Base-by-base conservation (phyloP, 2,113 vertebrate species). In the Coptodon bakossiorum region DNA sequence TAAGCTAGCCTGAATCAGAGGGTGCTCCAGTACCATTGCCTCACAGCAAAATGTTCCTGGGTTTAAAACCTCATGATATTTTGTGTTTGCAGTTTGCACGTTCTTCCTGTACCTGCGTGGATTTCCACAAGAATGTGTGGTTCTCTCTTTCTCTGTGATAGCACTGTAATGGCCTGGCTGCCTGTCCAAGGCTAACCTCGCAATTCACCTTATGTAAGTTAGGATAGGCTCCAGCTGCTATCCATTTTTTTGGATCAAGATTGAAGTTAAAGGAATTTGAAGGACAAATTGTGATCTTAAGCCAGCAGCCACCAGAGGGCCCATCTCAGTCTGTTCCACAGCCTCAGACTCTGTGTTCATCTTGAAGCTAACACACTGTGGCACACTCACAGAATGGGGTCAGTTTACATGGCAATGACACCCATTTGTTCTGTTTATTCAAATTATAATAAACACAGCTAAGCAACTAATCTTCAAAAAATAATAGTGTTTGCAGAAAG, bases 391-490 rank as follows among this genome's bases (percentile, higher is more conserved):
- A 76, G 34, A 24, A 22, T 52, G 10, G 38, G 66, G 22, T 14
- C 66, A 45, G n/a, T 43, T 73, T 73, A 36, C n/a, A 17, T 76
- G 5, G 6, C 61, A 90, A 71, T 63, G 82, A 85, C 34, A 87
- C 82, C 27, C 68, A 45, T 45, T 73, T 16, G 66, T 45, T 73
- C 38, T 29, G 19, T 45, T 83, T 19, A n/a, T 22, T 36, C 14
- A 89, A 73, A 86, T 43, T 7, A 12, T 34, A 53, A 57, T 56
- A 24, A 76, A 76, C 11, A 31, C 24, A 76, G 3, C 27, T 31
- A 76, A 76, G 24, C 43, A 76, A 24, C 43, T 76, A 76, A 50
- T 50, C 43, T 76, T 76, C 16, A 6, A 76, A 76, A 7, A 19
- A 78, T 31, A 50, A 13, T 16, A 12, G 9, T n/a, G 43, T 7